These are phyloP conservation scores for Leucosticte australis DNA, from an alignment of 2,113 vertebrate genomes.

Conservation along the genomic window DNA sequence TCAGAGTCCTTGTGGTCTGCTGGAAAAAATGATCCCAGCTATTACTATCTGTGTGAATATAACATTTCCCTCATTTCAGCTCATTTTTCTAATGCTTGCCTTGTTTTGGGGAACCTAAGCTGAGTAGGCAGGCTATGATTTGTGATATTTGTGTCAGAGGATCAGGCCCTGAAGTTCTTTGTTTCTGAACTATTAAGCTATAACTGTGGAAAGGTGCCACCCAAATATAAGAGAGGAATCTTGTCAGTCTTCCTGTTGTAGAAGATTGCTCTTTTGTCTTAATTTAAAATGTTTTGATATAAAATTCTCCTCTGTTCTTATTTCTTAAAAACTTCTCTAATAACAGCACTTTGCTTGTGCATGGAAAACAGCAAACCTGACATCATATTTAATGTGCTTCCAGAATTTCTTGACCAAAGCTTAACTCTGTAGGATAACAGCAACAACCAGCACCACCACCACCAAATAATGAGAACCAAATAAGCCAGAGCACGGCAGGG, in stretches of 20 bases:
- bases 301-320: not conserved
- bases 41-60: not conserved
- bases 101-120: not conserved
- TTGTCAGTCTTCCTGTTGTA: not conserved
- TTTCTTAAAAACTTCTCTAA: not conserved
- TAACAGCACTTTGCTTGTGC: not conserved
- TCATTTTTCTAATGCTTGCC: not conserved
- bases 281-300: not conserved
- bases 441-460: not conserved
- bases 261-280: not conserved
- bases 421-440: slow-evolving; percentile 31
- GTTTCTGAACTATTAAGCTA: not conserved
- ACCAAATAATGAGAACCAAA: slow-evolving; percentile 67
- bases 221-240: not conserved
- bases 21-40: not conserved
- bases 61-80: not conserved
- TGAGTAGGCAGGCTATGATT: not conserved
- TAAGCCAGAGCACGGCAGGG: slow-evolving; percentile 60
- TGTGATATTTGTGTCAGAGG: not conserved
- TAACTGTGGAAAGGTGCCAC: not conserved
- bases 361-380: not conserved
- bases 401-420: slow-evolving; percentile 18
- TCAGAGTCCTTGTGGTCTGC: not conserved
- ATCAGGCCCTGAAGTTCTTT: not conserved
- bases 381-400: not conserved